Conservation (phyloP, 2,797 vertebrate genomes). For the Craterocephalus amniculus region DNA sequence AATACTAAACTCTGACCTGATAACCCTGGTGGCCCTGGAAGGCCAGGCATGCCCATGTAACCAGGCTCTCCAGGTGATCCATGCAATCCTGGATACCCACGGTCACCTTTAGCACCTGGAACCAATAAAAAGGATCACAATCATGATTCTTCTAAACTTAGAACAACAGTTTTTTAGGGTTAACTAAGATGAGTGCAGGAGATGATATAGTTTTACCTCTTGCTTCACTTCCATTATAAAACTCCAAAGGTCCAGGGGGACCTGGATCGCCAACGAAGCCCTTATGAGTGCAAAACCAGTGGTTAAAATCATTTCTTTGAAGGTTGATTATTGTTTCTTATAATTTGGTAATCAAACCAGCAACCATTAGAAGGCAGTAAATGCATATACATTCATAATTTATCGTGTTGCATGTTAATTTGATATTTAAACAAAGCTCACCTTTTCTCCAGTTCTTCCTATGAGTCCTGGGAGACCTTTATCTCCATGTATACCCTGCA, state of each 20-base stretch:
- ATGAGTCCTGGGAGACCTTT: constrained; percentile 62
- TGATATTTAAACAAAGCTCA: constrained; percentile 28
- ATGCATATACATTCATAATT: background rate
- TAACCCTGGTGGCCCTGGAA: constrained; percentile 59
- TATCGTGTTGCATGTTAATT: no score
- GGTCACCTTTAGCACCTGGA: constrained; percentile 68
- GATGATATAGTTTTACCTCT: constrained; percentile 59
- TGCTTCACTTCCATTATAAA: constrained; percentile 21
- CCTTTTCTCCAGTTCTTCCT: constrained; percentile 64
- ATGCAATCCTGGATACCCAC: constrained; percentile 43
- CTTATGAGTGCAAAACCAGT: constrained; percentile 44
- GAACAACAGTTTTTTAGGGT: background rate
- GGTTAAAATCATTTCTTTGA: background rate
- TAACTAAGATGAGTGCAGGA: background rate
- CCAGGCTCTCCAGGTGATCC: constrained; percentile 64
- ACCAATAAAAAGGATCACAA: background rate
- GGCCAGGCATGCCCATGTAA: constrained; percentile 61
- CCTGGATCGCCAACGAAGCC: constrained; percentile 69
- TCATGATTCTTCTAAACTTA: no score
- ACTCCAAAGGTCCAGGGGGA: constrained; percentile 28
- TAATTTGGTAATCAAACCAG: background rate
- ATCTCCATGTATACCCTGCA: constrained; percentile 56
- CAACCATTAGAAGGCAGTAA: constrained; percentile 34
- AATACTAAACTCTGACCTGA: constrained; percentile 53
- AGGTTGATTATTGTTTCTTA: background rate